These are phyloP conservation scores for Ips nitidus DNA, from an alignment of 1,140 invertebrate genomes.

Conservation along the genomic window DNA sequence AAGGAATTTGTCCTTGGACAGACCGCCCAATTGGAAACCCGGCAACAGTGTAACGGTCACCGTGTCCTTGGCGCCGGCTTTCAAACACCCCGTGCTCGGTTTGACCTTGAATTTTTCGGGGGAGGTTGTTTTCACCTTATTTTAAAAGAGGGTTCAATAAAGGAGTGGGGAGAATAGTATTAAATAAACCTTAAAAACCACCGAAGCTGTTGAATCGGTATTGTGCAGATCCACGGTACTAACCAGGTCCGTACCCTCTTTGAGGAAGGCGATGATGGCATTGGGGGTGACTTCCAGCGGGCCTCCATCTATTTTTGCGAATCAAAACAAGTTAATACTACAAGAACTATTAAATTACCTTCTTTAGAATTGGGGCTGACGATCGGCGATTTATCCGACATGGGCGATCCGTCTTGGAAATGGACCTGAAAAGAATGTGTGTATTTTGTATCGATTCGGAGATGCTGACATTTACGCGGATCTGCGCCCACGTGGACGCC, in stretches of 20 bases:
- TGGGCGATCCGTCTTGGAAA: slow-evolving; percentile 61
- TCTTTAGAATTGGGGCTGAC: slow-evolving; percentile 15
- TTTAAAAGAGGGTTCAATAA: slow-evolving; percentile 19
- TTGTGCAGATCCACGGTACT: slow-evolving; percentile 70
- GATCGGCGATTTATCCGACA: slow-evolving; percentile 48
- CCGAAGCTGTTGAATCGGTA: slow-evolving; percentile 59
- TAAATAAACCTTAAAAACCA: slow-evolving; percentile 72
- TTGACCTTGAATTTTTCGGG: slow-evolving; percentile 90
- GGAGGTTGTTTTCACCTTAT: slow-evolving; percentile 69
- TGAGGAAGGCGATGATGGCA: slow-evolving; percentile 65
- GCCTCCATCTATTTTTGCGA: slow-evolving; percentile 46
- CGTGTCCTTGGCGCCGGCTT: slow-evolving; percentile 57
- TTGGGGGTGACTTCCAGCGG: slow-evolving; percentile 59
- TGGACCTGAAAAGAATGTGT: slow-evolving; percentile 53
- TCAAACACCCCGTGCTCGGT: slow-evolving; percentile 76
- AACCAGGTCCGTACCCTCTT: slow-evolving; percentile 63
- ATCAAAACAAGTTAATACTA: background rate
- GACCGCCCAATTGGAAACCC: slow-evolving; percentile 57
- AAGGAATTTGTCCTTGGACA: slow-evolving; percentile 69
- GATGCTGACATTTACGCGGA: background rate
- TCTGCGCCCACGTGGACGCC: slow-evolving; percentile 9
- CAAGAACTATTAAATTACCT: slow-evolving; percentile 31
- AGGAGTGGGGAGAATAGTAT: background rate
- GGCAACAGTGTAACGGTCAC: slow-evolving; percentile 59
- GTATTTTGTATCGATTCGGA: slow-evolving; percentile 14